phyloP scores from a whole-genome alignment of 2,797 vertebrate genomes.

The Cryptoprocta ferox region DNA sequence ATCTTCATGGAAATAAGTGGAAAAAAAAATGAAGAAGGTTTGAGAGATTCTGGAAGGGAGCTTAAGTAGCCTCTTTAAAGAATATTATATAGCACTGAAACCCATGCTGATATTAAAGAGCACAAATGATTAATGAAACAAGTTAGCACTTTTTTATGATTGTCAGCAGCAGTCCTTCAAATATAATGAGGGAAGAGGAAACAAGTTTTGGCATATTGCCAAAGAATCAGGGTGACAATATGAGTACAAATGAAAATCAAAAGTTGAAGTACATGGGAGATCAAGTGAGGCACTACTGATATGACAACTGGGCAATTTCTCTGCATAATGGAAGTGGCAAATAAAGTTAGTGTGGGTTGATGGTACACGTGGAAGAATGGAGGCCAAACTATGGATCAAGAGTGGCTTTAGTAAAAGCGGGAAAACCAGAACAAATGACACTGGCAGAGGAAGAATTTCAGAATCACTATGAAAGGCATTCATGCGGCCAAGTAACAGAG shows the following conservation, averaged over 20 bases:
- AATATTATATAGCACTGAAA: not conserved
- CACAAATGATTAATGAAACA: not conserved
- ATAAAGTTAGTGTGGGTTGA: not conserved
- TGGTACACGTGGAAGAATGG: not conserved
- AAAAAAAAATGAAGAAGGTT: not conserved
- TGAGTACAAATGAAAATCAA: not conserved
- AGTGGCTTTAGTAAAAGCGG: not conserved
- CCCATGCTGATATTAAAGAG: not conserved
- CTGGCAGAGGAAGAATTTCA: not conserved
- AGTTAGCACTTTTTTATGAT: not conserved
- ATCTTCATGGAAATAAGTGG: not conserved
- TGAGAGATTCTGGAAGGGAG: not conserved
- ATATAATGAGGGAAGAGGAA: not conserved
- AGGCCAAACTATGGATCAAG: not conserved
- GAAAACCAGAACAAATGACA: not conserved
- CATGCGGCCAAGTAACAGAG: not conserved
- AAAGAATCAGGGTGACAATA: not conserved
- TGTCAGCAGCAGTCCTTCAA: not conserved
- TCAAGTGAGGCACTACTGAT: not conserved
- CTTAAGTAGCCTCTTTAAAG: not conserved
- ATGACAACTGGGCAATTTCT: not conserved
- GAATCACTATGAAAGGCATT: not conserved
- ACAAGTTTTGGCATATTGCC: not conserved
- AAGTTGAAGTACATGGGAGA: not conserved
- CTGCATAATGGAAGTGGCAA: not conserved